Conservation (phyloP, 2,113 vertebrate genomes). For the Leptobrachium ailaonicum region DNA sequence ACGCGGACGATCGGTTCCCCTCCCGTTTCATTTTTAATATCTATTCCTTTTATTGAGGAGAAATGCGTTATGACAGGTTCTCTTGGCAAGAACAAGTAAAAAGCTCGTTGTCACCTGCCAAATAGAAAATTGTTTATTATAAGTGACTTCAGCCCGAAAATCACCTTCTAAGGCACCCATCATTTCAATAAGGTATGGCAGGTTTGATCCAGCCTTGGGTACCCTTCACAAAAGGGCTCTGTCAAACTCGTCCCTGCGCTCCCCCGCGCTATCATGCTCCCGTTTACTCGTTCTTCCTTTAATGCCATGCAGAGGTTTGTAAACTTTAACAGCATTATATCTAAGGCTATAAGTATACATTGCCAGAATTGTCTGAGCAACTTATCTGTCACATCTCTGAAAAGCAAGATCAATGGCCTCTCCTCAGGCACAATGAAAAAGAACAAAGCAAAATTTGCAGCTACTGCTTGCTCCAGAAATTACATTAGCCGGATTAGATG, state of each 20-base stretch:
- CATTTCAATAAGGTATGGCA: slow-evolving; percentile 77
- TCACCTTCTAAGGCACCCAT: slow-evolving; percentile 78
- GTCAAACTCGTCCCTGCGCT: slow-evolving; percentile 57
- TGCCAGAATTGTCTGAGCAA: background rate
- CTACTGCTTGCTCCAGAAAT: slow-evolving; percentile 67
- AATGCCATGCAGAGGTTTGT: slow-evolving; percentile 45
- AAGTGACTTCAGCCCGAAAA: slow-evolving; percentile 71
- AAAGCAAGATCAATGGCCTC: slow-evolving; percentile 46
- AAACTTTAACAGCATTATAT: slow-evolving; percentile 62
- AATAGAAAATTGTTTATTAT: slow-evolving; percentile 68
- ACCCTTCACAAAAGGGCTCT: slow-evolving; percentile 67
- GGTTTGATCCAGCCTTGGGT: slow-evolving; percentile 68
- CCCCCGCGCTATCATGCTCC: slow-evolving; percentile 52
- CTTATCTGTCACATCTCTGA: slow-evolving; percentile 50
- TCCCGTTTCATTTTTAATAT: slow-evolving; percentile 39
- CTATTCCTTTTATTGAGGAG: slow-evolving; percentile 48
- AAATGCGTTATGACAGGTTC: slow-evolving; percentile 58
- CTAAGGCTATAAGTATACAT: slow-evolving; percentile 51
- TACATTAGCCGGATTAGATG: slow-evolving; percentile 67
- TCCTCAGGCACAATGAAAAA: slow-evolving; percentile 63
- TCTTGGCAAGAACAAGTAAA: slow-evolving; percentile 52
- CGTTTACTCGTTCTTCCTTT: slow-evolving; percentile 34
- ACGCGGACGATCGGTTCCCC: slow-evolving; percentile 23
- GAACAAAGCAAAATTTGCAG: slow-evolving; percentile 69
- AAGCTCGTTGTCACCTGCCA: slow-evolving; percentile 68